Percentiles rank a stretch among this genome's conserved stretches.
phyloP scores from a whole-genome alignment of 2,888 invertebrate species.

The Drosophila anomalata region DNA sequence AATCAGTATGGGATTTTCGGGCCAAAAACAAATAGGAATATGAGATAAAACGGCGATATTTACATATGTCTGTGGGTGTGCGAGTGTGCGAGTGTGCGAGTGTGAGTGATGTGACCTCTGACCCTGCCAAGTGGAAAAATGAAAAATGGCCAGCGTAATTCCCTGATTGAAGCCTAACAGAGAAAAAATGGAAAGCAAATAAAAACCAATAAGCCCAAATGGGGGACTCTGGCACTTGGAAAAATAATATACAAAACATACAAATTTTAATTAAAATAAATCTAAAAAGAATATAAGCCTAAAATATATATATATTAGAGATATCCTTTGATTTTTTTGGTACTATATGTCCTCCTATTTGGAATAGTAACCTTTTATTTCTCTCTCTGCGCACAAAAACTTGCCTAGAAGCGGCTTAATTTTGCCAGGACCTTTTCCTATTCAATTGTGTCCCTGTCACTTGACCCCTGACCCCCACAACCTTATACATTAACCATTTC shows the following conservation, averaged over 20 bases:
- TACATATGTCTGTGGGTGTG: constrained; percentile 28
- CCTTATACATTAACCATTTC: constrained; percentile 32
- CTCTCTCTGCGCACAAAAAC: constrained; percentile 8
- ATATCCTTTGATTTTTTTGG: neutral
- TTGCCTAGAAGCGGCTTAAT: constrained; percentile 22
- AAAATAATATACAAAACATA: neutral
- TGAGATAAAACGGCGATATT: constrained; percentile 31
- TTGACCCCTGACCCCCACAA: constrained; percentile 26
- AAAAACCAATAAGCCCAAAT: constrained; percentile 27
- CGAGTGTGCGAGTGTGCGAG: constrained; percentile 12
- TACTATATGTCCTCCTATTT: neutral
- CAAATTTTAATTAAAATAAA: neutral
- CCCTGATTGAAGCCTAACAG: constrained; percentile 63
- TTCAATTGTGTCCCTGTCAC: constrained; percentile 11
- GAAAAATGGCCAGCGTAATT: constrained; percentile 64
- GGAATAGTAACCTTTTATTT: neutral
- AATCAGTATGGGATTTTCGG: neutral
- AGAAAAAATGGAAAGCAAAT: constrained; percentile 16
- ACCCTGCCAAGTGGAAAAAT: constrained; percentile 43
- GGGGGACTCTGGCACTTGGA: neutral
- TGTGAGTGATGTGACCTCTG: constrained; percentile 27
- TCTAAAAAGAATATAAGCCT: neutral
- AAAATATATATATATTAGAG: neutral
- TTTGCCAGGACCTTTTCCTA: constrained; percentile 10
- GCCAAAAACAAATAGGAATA: constrained; percentile 22